A percentile compares a stretch with the other conserved stretches of the same genome.
These are phyloP conservation scores for Zaprionus lineosus DNA, from an alignment of 2,888 invertebrate species.

Conservation along the genomic window DNA sequence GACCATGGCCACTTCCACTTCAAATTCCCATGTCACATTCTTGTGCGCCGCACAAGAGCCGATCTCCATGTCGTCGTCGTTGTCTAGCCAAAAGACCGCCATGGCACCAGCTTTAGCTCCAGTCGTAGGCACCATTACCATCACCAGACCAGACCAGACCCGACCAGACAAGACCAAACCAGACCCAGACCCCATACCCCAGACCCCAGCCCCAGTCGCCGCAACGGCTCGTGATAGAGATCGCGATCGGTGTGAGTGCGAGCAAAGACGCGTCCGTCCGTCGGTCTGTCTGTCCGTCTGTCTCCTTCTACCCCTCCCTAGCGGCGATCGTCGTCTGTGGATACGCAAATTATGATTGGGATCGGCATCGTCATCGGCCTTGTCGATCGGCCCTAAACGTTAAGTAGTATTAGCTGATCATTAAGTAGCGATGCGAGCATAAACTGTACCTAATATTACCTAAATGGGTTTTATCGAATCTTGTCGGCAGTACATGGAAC, in stretches of 20 bases:
- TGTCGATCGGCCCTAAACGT: constrained; percentile 26
- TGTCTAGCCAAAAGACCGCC: constrained; percentile 56
- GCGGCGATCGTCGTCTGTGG: constrained; percentile 12
- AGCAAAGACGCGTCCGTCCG: constrained; percentile 6
- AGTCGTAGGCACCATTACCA: too few relatives aligned
- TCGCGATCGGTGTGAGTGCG: constrained; percentile 23
- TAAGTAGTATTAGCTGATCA: constrained; percentile 47
- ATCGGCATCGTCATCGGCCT: constrained; percentile 34
- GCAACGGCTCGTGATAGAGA: constrained; percentile 28
- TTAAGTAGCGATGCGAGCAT: constrained; percentile 39
- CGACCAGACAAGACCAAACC: too few relatives aligned
- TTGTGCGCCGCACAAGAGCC: constrained; percentile 58
- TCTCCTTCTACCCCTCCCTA: not conserved
- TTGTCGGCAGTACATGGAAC: not conserved
- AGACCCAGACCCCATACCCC: not conserved
- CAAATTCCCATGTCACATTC: constrained; percentile 69
- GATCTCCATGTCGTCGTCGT: constrained; percentile 56
- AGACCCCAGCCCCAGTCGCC: not conserved
- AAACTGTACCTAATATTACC: constrained; percentile 44
- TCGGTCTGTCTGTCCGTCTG: not conserved
- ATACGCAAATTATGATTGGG: constrained; percentile 55
- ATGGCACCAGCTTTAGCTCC: constrained; percentile 18
- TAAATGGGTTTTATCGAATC: constrained; percentile 28
- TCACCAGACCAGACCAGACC: too few relatives aligned
- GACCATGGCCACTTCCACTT: constrained; percentile 60